Evolutionary conservation across 2,797 vertebrate species (phyloP), one percentile per base, ranked within the genome.

Genomic region (Macrochelys suwanniensis): DNA sequence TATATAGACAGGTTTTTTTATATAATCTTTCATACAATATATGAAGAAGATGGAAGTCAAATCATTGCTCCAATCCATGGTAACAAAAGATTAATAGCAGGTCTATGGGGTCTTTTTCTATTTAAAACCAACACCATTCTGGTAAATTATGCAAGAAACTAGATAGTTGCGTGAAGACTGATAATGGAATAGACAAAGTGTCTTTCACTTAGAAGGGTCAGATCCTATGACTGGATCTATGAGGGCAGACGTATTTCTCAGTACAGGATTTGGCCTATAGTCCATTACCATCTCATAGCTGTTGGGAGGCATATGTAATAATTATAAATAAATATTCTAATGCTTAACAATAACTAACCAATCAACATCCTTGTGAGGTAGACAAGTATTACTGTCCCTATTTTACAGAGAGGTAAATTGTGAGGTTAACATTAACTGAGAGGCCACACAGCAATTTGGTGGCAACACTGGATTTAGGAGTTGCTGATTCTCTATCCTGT

Each of bases 1-100:
- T 98, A 98, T 98, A 98, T 97, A 95, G 96, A 97, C 97, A 97
- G 97, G 96, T 91, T 97, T 98, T 94, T 97, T 98, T 98, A 96
- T 98, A 97, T 98, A 97, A 97, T 96, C 94, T 98, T 98, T 98
- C 98, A 96, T 98, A 98, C 88, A 0, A 96, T 97, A 96, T 93
- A 97, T 97, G 97, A 98, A 96, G 96, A 97, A 97, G 96, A 96
- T 97, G 93, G 93, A 45, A 87, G 93, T 87, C 94, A 95, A 97
- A 98, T 91, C 94, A 95, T 94, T 92, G 88, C 94, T 90, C 90
- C 95, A 94, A 94, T 98, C 96, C 92, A 77, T 1, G 47, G 65
- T 23, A 56, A 97, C 91, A 95, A 95, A 86, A 56, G 85, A 96
- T 97, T 96, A 97, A 89, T 94, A 97, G 84, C 90, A 95, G 96